Evolutionary conservation across 2,113 vertebrate genomes (phyloP).

Genomic region (Platanista minor): DNA sequence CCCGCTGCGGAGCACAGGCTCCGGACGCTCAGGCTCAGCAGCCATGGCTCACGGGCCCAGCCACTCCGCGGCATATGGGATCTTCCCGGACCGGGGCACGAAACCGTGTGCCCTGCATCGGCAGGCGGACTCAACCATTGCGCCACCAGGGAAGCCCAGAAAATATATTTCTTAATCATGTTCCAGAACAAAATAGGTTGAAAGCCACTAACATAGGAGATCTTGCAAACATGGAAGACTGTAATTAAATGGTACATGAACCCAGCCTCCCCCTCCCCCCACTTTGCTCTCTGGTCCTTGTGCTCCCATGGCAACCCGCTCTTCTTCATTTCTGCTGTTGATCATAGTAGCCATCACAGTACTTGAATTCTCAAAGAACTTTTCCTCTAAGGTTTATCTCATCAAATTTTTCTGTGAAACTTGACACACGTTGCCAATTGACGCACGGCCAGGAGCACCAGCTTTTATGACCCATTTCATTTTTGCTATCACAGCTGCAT

Average conservation of each 20-base stretch:
- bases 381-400: background rate
- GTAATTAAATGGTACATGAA: background rate
- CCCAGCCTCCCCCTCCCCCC: too few relatives aligned
- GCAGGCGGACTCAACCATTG: too few relatives aligned
- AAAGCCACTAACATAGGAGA: background rate
- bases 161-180: background rate
- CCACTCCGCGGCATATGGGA: too few relatives aligned
- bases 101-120: too few relatives aligned
- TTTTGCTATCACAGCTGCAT: background rate
- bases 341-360: background rate
- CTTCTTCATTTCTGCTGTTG: background rate
- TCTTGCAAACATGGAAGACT: background rate
- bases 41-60: too few relatives aligned
- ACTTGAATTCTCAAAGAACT: background rate
- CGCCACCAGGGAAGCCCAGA: too few relatives aligned
- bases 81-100: too few relatives aligned
- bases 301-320: background rate
- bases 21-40: too few relatives aligned
- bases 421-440: too few relatives aligned
- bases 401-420: background rate
- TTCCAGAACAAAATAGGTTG: background rate
- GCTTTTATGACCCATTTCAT: background rate
- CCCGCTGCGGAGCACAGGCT: too few relatives aligned
- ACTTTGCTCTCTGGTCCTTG: background rate
- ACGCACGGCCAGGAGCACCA: rapidly evolving